Evolutionary conservation across 2,888 invertebrate genomes (phyloP), one percentile per base, ranked within the genome.

Genomic region (Himalopsyche anomala): DNA sequence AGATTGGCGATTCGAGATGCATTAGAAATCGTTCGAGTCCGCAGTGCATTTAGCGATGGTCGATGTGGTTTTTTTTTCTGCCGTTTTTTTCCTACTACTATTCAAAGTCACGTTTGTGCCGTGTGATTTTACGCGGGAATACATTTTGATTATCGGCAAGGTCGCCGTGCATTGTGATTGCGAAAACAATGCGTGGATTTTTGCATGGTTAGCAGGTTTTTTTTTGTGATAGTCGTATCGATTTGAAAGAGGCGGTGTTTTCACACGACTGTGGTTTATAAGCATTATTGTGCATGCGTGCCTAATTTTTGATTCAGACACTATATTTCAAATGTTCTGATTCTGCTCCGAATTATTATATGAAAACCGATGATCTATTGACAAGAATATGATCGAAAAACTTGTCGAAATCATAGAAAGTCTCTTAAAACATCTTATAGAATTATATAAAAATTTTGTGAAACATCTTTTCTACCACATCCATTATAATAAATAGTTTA

Each of bases 11-110:
- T 42, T 45, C 81, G 45, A 81, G 51, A 45, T 45, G 81, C 42
- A 81, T 81, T 81, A 81, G 80, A 80, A 80, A 80, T 79, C 42
- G 40, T 80, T 40, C 28, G 40, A 15, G 28, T 74, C 28, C 19
- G 28, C 51, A 62, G 62, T 62, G 62, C 62, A 62, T 84, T 83
- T 84, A 80, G 84, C 69, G 80, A 84, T 51, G 62, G 62, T 28
- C 62, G 62, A 62, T 19, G 45, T 62, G 38, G 74, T 55, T 84
- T 84, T 85, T 45, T 82, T 42, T 51, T 45, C 45, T 36, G 45
- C 74, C 55, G 54, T 55, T 51, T 36, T 82, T 28, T 82, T 12
- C 38, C 17, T 40, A 19, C 12, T n/a, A 38, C 17, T 80, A 40
- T 80, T 19, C 40, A 80, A 80, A n/a, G 80, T 81, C 51, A 81